A percentile compares a stretch with the other conserved stretches of the same genome.
phyloP scores from a whole-genome alignment of 2,113 vertebrate species.

The Ifrita kowaldi region DNA sequence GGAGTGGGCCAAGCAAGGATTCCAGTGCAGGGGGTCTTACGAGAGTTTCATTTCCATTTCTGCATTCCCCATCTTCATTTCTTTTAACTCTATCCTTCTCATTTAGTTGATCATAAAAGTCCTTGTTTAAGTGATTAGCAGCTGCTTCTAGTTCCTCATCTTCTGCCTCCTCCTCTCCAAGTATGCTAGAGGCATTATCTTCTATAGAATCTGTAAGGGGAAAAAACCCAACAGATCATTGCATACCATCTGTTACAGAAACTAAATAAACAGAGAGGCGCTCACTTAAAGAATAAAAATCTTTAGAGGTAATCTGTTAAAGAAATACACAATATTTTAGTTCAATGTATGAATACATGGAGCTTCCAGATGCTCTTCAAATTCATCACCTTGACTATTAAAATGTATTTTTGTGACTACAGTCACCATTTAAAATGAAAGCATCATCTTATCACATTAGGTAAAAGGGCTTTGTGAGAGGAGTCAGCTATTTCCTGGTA shows the following conservation, averaged over 20 bases:
- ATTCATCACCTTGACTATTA: neutral
- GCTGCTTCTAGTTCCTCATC: conserved; percentile 87
- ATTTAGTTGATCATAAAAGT: conserved; percentile 79
- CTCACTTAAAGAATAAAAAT: neutral
- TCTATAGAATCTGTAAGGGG: conserved; percentile 71
- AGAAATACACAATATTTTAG: neutral
- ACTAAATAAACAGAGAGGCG: neutral
- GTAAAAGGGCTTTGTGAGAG: neutral
- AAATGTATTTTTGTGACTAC: neutral
- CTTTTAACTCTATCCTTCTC: conserved; percentile 46
- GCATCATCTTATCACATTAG: neutral
- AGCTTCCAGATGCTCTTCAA: neutral
- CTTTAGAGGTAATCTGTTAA: neutral
- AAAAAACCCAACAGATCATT: neutral
- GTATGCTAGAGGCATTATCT: conserved; percentile 62
- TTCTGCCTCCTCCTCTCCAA: conserved; percentile 80
- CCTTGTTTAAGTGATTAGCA: conserved; percentile 86
- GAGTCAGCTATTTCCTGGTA: neutral
- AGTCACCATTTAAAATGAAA: neutral
- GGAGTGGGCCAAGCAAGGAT: conserved; percentile 85
- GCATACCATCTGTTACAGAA: neutral
- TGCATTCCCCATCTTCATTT: neutral
- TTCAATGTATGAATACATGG: neutral
- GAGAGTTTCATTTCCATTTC: neutral
- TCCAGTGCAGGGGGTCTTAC: conserved; percentile 74